phyloP scores from a whole-genome alignment of 2,113 vertebrate genomes.

The Dunckerocampus dactyliophorus region DNA sequence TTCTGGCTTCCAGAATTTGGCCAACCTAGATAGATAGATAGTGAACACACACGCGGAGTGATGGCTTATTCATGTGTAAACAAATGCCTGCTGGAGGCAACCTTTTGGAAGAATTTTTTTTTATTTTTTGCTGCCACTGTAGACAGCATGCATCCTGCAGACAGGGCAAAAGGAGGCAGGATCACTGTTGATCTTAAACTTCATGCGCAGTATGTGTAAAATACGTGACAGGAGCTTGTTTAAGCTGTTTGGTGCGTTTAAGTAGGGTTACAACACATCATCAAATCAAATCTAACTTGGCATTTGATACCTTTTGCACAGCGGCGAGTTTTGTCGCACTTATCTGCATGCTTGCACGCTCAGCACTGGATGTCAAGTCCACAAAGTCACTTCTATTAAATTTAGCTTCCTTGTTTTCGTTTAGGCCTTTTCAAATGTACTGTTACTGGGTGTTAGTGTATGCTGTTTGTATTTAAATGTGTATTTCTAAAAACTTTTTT shows the following conservation, averaged over 20 bases:
- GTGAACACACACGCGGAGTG: constrained; percentile 34
- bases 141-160: constrained; percentile 40
- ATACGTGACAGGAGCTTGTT: constrained; percentile 21
- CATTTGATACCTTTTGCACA: constrained; percentile 20
- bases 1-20: neutral
- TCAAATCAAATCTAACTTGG: constrained; percentile 28
- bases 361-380: too few species aligned
- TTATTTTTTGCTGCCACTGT: constrained; percentile 21
- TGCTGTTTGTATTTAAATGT: too few species aligned
- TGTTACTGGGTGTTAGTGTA: too few species aligned
- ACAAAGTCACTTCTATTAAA: too few species aligned
- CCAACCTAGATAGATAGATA: constrained; percentile 3
- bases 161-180: constrained; percentile 3
- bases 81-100: constrained; percentile 52
- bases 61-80: constrained; percentile 63
- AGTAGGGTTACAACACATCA: constrained; percentile 15
- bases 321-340: neutral
- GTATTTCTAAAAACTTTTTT: too few species aligned
- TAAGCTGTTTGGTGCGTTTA: constrained; percentile 10
- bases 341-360: too few species aligned
- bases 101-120: constrained; percentile 53
- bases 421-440: too few species aligned
- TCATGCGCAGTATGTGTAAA: constrained; percentile 23
- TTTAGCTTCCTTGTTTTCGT: too few species aligned
- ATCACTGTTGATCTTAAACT: constrained; percentile 23